Evolutionary conservation across 1,140 invertebrate genomes (phyloP).

Genomic region (Oryctes rhinoceros): DNA sequence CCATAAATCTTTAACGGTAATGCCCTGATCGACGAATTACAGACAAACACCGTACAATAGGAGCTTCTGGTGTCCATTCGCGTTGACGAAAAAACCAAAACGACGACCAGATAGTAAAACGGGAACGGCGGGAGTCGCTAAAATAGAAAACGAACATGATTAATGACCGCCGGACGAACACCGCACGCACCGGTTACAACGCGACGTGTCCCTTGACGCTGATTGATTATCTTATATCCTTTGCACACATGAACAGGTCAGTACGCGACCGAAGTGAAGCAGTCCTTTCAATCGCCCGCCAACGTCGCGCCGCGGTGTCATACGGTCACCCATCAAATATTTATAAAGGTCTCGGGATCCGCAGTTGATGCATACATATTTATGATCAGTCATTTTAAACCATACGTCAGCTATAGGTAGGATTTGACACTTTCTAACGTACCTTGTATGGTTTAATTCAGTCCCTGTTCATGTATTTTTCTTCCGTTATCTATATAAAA

Average conservation of each 20-base stretch:
- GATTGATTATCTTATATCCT: constrained; percentile 32
- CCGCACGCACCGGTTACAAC: constrained; percentile 14
- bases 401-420: background rate
- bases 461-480: background rate
- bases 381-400: constrained; percentile 11
- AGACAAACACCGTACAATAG: constrained; percentile 13
- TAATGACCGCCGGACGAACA: background rate
- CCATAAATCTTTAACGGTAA: constrained; percentile 6
- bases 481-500: background rate
- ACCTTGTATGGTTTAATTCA: background rate
- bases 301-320: background rate
- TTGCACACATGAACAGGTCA: background rate
- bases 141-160: constrained; percentile 35
- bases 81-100: background rate
- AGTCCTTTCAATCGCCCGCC: background rate
- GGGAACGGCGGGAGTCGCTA: background rate
- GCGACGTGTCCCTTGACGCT: background rate
- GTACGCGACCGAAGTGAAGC: background rate
- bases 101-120: constrained; percentile 2
- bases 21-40: background rate
- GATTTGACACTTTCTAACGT: background rate
- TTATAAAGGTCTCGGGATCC: constrained; percentile 1
- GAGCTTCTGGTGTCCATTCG: background rate
- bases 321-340: constrained; percentile 27
- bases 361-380: constrained; percentile 22